A percentile compares a stretch with the other conserved stretches of the same genome.
phyloP scores from a whole-genome alignment of 1,140 invertebrate species.

The Drosophila sucinea region DNA sequence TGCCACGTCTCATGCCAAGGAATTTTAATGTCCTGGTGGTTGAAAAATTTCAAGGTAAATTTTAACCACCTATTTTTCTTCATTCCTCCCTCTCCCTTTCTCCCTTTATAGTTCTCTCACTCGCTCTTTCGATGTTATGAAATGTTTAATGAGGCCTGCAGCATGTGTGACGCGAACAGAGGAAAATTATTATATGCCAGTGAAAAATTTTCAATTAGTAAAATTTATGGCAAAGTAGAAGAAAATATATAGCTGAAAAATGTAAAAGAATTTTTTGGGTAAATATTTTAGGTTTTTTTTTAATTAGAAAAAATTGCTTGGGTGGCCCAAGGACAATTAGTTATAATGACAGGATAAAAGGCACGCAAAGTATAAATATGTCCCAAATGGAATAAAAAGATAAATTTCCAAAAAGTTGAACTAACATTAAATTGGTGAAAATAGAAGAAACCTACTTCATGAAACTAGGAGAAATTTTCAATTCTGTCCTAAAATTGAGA shows the following conservation, averaged over 20 bases:
- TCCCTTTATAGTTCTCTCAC: not conserved
- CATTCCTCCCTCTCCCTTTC: not conserved
- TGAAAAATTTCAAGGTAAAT: constrained; percentile 51
- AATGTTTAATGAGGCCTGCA: constrained; percentile 66
- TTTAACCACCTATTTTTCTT: constrained; percentile 34
- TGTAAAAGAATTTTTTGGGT: constrained; percentile 35
- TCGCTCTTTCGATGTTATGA: constrained; percentile 51
- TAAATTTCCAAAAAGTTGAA: not conserved
- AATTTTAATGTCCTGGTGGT: no score
- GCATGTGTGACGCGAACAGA: constrained; percentile 35
- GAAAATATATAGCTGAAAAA: constrained; percentile 26
- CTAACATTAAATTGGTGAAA: not conserved
- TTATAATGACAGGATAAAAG: constrained; percentile 38
- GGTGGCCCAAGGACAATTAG: constrained; percentile 42
- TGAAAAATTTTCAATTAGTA: constrained; percentile 71
- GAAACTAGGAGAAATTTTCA: not conserved
- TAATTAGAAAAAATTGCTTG: constrained; percentile 65
- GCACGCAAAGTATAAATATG: not conserved
- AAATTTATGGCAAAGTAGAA: constrained; percentile 55
- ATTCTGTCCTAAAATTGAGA: no score
- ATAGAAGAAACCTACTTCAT: no score
- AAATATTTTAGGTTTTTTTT: constrained; percentile 27
- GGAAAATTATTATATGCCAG: constrained; percentile 50
- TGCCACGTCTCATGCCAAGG: no score
- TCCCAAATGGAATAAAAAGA: not conserved